A percentile compares a stretch with the other conserved stretches of the same genome.
Evolutionary conservation across 2,888 invertebrate genomes (phyloP).

Genomic region (Callinectes sapidus): DNA sequence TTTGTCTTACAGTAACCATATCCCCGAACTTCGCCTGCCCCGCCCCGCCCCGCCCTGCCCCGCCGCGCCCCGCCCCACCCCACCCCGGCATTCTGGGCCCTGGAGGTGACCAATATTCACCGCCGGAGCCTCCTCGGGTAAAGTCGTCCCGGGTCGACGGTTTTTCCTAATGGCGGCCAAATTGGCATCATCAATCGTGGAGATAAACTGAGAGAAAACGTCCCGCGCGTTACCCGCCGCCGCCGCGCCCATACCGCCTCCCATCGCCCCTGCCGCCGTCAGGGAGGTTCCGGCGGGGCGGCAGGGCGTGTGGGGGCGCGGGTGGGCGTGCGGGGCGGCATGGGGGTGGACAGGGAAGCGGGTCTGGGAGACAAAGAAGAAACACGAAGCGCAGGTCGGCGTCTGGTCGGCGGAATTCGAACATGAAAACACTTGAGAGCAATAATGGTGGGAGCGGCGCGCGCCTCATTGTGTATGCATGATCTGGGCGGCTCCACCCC

Average conservation of each 20-base stretch:
- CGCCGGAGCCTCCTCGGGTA: conserved; percentile 48
- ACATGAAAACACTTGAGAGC: conserved; percentile 71
- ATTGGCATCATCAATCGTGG: conserved; percentile 69
- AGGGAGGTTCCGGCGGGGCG: background rate
- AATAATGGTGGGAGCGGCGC: conserved; percentile 66
- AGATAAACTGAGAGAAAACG: conserved; percentile 63
- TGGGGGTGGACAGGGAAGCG: background rate
- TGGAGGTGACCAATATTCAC: conserved; percentile 60
- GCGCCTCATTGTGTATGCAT: conserved; percentile 69
- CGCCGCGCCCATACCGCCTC: background rate
- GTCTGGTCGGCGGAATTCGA: conserved; percentile 62
- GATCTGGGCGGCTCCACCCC: conserved; percentile 68
- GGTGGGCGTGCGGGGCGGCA: background rate
- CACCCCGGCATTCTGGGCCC: background rate
- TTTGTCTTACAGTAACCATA: background rate
- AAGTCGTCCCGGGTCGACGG: conserved; percentile 66
- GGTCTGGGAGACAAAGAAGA: conserved; percentile 48
- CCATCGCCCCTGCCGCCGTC: background rate
- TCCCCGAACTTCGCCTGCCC: background rate
- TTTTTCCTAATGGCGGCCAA: conserved; percentile 68
- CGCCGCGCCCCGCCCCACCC: background rate
- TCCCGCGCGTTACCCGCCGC: conserved; percentile 28
- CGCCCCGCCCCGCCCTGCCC: background rate
- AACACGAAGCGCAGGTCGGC: conserved; percentile 61
- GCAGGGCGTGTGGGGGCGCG: conserved; percentile 21